Percentiles rank a stretch among this genome's conserved stretches.
Conservation (phyloP, 2,888 invertebrate species). For the Argyra leucocephala region DNA sequence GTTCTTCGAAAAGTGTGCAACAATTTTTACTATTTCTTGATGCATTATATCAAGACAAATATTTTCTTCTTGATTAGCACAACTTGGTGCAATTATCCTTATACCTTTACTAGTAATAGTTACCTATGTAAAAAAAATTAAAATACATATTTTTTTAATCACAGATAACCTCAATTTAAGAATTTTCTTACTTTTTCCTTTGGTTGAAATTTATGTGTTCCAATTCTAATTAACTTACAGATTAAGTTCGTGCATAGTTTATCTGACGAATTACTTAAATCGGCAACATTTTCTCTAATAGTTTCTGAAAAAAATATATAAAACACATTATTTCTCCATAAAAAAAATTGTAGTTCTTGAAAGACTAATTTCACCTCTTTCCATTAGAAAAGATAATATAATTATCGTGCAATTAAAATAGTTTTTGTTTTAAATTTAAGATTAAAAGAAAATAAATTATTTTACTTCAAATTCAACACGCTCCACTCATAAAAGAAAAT, state of each 20-base stretch:
- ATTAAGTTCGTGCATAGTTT: slow-evolving; percentile 49
- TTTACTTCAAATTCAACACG: no score
- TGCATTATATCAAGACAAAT: slow-evolving; percentile 59
- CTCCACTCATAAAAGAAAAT: no score
- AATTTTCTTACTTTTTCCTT: slow-evolving; percentile 53
- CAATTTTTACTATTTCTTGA: slow-evolving; percentile 61
- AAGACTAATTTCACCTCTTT: no score
- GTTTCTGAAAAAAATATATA: slow-evolving; percentile 47
- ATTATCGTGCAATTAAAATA: no score
- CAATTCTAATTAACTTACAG: slow-evolving; percentile 73
- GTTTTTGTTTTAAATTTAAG: no score
- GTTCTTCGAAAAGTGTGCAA: slow-evolving; percentile 66
- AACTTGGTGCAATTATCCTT: slow-evolving; percentile 52
- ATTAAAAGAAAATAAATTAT: no score
- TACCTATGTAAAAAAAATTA: slow-evolving; percentile 7
- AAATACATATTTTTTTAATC: slow-evolving; percentile 11
- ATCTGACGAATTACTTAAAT: slow-evolving; percentile 42
- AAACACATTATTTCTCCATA: no score
- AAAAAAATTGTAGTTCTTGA: no score
- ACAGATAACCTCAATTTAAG: slow-evolving; percentile 23
- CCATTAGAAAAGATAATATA: no score
- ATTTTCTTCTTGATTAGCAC: slow-evolving; percentile 46
- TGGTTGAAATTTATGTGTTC: slow-evolving; percentile 71
- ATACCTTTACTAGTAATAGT: slow-evolving; percentile 49
- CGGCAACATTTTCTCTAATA: slow-evolving; percentile 46